Evolutionary conservation across 2,113 vertebrate species (phyloP), one percentile per base, ranked within the genome.

Genomic region (Elgaria multicarinata): DNA sequence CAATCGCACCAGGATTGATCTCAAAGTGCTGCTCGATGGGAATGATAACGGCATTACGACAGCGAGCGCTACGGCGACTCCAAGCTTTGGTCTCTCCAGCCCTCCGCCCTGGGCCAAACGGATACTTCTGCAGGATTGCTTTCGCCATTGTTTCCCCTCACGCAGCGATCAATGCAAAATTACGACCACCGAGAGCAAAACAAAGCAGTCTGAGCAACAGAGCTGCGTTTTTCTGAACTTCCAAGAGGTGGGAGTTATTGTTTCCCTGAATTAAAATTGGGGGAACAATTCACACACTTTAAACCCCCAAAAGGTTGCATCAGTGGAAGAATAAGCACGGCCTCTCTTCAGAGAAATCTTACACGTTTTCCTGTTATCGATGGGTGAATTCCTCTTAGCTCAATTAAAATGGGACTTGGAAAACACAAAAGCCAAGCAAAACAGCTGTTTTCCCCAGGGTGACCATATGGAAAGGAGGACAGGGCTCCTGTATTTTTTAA

Each of bases 1-100:
- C 55, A 88, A 72, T 0, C 0, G 77, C 74, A 83, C 90, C 0
- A 3, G 79, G 84, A 91, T 69, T 74, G 82, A 92, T 79, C 93
- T 79, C 24, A 67, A 88, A 89, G 82, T 0, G 0, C 76, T 67
- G 76, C 28, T 89, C 78, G 0, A 0, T 87, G 85, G 83, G 28
- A 72, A 74, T 33, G 24, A 90, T 80, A 62, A 90, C 22, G 55
- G 83, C 75, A 86, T 50, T 72, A 86, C 83, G 81, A 64, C 83
- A 72, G 75, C 58, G 16, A 90, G 55, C 18, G 14, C 14, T 22
- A 42, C 62, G 50, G 13, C 83, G 80, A 74, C 76, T 74, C 53
- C 1, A n/a, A 81, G 22, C 83, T 18, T n/a, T 42, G 20, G 53
- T 6, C 28, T 14, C 58, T 62, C 58, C 58, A 62, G 12, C 58